Evolutionary conservation across 2,888 invertebrate species (phyloP).

Genomic region (Ornithoptera alexandrae): DNA sequence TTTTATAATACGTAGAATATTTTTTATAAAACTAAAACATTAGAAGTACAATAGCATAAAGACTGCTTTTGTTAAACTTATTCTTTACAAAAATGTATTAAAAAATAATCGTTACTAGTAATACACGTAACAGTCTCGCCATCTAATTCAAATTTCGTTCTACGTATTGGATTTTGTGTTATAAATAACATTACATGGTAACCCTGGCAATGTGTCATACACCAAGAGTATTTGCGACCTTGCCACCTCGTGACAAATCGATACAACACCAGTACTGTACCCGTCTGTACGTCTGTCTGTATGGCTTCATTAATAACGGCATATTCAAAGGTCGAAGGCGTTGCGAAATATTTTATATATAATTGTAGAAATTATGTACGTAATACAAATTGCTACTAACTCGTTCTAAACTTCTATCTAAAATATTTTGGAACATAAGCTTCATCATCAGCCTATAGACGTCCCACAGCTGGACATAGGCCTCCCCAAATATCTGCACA

Average conservation of each 20-base stretch:
- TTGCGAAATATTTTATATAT: not conserved
- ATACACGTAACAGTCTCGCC: not conserved
- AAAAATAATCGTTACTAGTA: not conserved
- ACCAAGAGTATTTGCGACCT: constrained; percentile 51
- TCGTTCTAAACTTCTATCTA: not conserved
- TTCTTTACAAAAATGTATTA: not conserved
- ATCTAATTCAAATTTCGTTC: no score
- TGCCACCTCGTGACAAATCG: constrained; percentile 54
- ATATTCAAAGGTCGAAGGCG: constrained; percentile 4
- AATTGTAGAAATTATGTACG: not conserved
- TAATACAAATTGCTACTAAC: not conserved
- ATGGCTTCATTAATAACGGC: constrained; percentile 28
- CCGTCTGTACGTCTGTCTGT: constrained; percentile 14
- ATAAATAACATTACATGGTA: not conserved
- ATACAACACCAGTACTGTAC: constrained; percentile 44
- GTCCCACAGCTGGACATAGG: no score
- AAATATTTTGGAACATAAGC: not conserved
- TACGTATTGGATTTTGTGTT: no score
- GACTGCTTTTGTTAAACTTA: not conserved
- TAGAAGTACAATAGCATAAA: not conserved
- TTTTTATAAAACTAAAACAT: not conserved
- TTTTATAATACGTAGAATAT: not conserved
- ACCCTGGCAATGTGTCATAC: constrained; percentile 25
- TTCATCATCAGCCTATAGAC: no score
- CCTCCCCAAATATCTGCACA: no score